Base-by-base conservation (phyloP, 2,113 vertebrate species). In the Pungitius pungitius region DNA sequence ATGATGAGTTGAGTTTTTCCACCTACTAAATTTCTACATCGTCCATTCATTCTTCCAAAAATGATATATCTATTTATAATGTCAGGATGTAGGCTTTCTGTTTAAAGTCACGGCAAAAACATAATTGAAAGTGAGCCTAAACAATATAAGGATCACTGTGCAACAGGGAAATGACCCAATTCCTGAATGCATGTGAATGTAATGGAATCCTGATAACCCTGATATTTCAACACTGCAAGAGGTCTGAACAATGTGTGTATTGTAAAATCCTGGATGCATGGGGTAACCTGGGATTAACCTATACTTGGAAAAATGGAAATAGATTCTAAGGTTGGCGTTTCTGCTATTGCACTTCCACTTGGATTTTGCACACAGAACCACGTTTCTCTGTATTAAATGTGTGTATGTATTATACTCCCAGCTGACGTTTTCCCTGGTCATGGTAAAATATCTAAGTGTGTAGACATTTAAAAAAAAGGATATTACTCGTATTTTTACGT, bases 1-100 rank as follows among this genome's bases (percentile, higher is more conserved):
- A n/a, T 64, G 69, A 71, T 85, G 76, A 54, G 20, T 42, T 39
- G 55, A 56, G 3, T 70, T 67, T 69, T 69, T 73, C 69, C 58
- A 45, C 58, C 30, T 12, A 30, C 42, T 77, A 13, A 51, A 33
- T 51, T 55, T 62, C 49, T 30, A 20, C 22, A 42, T n/a, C 13
- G 33, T 24, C 54, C 7, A 15, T 30, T 35, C 17, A 27, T 51
- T n/a, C n/a, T n/a, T n/a, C n/a, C n/a, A 17, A 8, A 2, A 33
- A 10, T 39, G 14, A 42, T 20, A 7, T 39, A 18, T 35, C 33
- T 35, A 33, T 45, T 35, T 58, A 5, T 45, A 26, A 40, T 58
- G 14, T 63, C 24, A 37, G 42, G 1, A 9, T 37, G 59, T 26
- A 40, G 55, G 15, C 22, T 61, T 30, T 40, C 22, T 59, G 14